These are phyloP conservation scores for Tenthredo distinguenda DNA, from an alignment of 2,888 invertebrate genomes.

Conservation along the genomic window DNA sequence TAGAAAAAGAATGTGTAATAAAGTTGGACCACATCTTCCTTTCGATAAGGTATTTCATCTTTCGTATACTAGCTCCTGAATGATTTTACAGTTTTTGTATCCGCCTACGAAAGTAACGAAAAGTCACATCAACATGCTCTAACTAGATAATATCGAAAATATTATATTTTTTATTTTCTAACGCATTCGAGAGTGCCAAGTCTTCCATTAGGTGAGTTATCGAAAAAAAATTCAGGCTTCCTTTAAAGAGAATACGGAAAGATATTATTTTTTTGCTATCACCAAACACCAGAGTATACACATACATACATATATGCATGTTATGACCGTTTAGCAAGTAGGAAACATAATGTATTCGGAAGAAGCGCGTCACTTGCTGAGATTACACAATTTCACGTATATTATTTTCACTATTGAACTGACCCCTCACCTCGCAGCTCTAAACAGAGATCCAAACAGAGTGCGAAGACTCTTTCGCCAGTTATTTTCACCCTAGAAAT, in stretches of 20 bases:
- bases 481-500: neutral
- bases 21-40: neutral
- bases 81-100: neutral
- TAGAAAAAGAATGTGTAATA: neutral
- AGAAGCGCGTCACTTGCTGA: neutral
- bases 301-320: slow-evolving; percentile 12
- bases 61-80: neutral
- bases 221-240: neutral
- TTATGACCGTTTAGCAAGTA: slow-evolving; percentile 14
- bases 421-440: neutral
- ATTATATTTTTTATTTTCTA: neutral
- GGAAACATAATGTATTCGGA: neutral
- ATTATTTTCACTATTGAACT: neutral
- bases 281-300: neutral
- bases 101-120: neutral
- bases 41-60: neutral
- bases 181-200: slow-evolving; percentile 34
- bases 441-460: neutral
- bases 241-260: neutral
- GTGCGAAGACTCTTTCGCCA: neutral
- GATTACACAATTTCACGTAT: neutral
- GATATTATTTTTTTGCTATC: neutral
- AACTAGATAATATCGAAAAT: neutral
- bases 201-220: slow-evolving; percentile 45
- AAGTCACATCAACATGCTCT: neutral